These are phyloP conservation scores for Anguilla pacifica DNA, from an alignment of 2,797 vertebrate species.

Conservation along the genomic window DNA sequence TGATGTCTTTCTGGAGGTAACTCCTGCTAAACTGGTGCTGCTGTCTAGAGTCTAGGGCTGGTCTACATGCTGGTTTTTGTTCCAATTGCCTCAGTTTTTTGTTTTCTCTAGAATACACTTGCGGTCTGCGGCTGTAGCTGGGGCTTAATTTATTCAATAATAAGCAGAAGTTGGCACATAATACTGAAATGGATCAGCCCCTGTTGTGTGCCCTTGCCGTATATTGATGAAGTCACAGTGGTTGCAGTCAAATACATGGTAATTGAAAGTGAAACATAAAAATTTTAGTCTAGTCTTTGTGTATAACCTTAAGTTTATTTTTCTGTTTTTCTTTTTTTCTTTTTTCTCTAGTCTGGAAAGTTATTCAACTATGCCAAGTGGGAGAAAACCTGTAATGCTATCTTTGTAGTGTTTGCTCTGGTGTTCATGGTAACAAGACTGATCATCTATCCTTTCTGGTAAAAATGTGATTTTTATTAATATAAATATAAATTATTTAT, in stretches of 20 bases:
- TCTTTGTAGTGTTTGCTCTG: conserved; percentile 82
- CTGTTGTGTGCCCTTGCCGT: background rate
- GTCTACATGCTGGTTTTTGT: too few relatives aligned
- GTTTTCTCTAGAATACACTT: too few relatives aligned
- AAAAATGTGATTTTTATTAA: conserved; percentile 56
- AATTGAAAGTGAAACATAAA: background rate
- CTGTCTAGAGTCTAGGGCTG: too few relatives aligned
- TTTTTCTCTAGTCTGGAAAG: conserved; percentile 79
- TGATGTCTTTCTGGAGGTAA: conserved; percentile 90
- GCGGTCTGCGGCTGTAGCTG: too few relatives aligned
- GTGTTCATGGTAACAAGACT: conserved; percentile 84
- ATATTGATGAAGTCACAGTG: background rate
- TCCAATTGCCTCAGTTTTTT: too few relatives aligned
- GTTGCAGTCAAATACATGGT: background rate
- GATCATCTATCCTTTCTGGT: conserved; percentile 90
- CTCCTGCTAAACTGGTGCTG: background rate
- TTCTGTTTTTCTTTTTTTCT: conserved; percentile 41
- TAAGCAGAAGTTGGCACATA: too few relatives aligned
- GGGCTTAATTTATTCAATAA: too few relatives aligned
- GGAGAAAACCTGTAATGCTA: conserved; percentile 73
- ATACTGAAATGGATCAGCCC: background rate
- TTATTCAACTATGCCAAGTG: conserved; percentile 87
- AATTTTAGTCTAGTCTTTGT: background rate
- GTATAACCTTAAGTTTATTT: background rate
- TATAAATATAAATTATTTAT: background rate